Evolutionary conservation across 53 echinoderm and acorn worm species (phyloP).

Genomic region (Astropecten irregularis): DNA sequence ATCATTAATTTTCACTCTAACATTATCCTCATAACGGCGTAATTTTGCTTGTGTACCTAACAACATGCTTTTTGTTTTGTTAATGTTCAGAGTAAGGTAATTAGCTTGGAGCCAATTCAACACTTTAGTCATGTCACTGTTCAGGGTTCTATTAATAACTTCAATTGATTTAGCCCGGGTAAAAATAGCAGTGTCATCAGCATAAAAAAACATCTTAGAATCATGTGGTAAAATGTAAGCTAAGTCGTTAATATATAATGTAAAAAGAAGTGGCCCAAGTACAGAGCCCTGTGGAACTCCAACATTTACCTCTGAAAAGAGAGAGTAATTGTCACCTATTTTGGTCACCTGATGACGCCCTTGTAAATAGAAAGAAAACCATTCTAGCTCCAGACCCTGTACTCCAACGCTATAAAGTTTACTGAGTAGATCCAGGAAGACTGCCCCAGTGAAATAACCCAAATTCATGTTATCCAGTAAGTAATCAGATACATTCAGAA

Average conservation of each 20-base stretch:
- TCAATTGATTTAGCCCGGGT: not conserved
- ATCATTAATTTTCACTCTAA: not conserved
- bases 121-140: not conserved
- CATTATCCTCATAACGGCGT: too few species aligned
- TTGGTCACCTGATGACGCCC: constrained; percentile 1
- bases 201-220: not conserved
- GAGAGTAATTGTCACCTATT: constrained; percentile 13
- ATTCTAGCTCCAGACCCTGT: constrained; percentile 13
- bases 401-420: constrained; percentile 22
- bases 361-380: too few species aligned
- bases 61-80: not conserved
- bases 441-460: constrained; percentile 8
- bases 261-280: too few species aligned
- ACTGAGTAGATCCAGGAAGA: constrained; percentile 24
- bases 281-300: constrained; percentile 33
- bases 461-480: constrained; percentile 16
- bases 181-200: too few species aligned
- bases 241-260: not conserved
- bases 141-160: not conserved
- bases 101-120: not conserved
- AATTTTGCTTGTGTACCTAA: too few species aligned
- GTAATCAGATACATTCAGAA: constrained; percentile 21
- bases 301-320: not conserved
- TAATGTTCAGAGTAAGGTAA: not conserved
- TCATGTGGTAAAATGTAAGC: not conserved